Evolutionary conservation across 2,888 invertebrate species (phyloP).

Genomic region (Pinctada fucata): DNA sequence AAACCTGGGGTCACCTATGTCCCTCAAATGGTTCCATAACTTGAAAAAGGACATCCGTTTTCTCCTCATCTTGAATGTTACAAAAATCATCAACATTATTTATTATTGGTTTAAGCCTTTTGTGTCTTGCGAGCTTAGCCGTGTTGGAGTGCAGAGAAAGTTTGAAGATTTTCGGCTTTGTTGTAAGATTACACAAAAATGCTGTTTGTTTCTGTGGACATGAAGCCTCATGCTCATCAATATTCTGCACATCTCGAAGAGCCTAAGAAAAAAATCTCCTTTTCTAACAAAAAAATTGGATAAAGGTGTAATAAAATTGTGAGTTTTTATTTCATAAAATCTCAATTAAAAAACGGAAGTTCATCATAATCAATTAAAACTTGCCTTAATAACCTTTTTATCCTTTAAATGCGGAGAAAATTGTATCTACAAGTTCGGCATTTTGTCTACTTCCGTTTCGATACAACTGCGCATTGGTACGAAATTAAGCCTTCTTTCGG

Average conservation of each 20-base stretch:
- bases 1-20: no score
- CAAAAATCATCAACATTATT: no score
- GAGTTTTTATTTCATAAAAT: not conserved
- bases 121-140: no score
- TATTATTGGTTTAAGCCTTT: no score
- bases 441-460: not conserved
- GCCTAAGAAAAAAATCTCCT: not conserved
- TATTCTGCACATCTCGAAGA: not conserved
- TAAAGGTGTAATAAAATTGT: slow-evolving; percentile 1
- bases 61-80: no score
- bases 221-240: no score
- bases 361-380: not conserved
- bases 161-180: no score
- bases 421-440: not conserved
- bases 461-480: not conserved
- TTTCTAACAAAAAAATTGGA: not conserved
- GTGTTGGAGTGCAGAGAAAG: no score
- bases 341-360: not conserved
- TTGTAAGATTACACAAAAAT: no score
- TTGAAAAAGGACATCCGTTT: no score
- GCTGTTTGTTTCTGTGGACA: no score
- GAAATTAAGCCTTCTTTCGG: not conserved
- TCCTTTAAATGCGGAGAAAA: not conserved
- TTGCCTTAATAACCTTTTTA: not conserved
- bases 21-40: no score